Conservation (phyloP, 92 coral and sea anemone species). For the Muricea muricata region DNA sequence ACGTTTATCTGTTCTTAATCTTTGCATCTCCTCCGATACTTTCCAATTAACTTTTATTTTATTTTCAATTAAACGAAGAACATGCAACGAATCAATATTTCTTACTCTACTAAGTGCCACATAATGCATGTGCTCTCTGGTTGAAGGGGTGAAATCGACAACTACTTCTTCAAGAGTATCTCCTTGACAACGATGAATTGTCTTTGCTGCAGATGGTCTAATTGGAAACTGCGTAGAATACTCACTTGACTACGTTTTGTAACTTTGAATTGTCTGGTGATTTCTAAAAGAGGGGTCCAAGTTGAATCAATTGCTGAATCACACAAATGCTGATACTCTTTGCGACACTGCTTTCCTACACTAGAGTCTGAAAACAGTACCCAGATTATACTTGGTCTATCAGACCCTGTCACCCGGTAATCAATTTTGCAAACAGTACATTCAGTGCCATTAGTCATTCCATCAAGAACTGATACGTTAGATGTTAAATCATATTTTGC, state of each 20-base stretch:
- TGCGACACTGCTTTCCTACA: conserved; percentile 5
- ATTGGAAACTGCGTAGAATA: conserved; percentile 71
- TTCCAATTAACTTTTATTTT: conserved; percentile 64
- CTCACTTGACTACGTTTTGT: conserved; percentile 49
- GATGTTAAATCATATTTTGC: conserved; percentile 25
- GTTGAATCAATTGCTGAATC: background rate
- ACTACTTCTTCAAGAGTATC: conserved; percentile 73
- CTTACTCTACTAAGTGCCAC: conserved; percentile 72
- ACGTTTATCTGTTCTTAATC: conserved; percentile 62
- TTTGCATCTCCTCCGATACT: conserved; percentile 66
- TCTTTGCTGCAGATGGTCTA: conserved; percentile 76
- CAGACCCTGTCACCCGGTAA: conserved; percentile 67
- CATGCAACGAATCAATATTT: conserved; percentile 64
- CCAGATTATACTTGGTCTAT: conserved; percentile 45
- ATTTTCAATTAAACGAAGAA: conserved; percentile 60
- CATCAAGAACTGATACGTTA: conserved; percentile 57
- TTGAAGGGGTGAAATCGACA: conserved; percentile 66
- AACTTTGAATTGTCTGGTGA: conserved; percentile 35
- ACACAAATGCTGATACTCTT: conserved; percentile 58
- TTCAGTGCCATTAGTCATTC: conserved; percentile 81
- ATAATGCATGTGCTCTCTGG: conserved; percentile 54
- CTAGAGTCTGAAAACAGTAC: background rate
- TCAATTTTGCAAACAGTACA: conserved; percentile 63
- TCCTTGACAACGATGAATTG: conserved; percentile 81
- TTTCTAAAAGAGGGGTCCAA: background rate